Percentiles rank a stretch among this genome's conserved stretches.
phyloP scores from a whole-genome alignment of 2,888 invertebrate genomes.

The Scaeva pyrastri region DNA sequence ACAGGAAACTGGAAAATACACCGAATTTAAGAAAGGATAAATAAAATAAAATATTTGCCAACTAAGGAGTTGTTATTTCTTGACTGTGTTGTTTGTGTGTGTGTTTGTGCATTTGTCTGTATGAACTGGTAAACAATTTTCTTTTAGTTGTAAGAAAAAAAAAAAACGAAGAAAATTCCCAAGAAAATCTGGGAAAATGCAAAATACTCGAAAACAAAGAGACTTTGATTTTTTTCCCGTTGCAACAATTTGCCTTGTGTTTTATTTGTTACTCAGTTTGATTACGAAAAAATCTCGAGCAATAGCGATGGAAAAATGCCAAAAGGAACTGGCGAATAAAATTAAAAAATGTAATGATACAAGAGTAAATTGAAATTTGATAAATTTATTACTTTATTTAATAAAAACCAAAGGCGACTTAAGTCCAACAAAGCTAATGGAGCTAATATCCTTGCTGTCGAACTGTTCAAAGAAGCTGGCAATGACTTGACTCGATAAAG shows the following conservation, averaged over 20 bases:
- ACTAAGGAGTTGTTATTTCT: slow-evolving; percentile 41
- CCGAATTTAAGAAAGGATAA: slow-evolving; percentile 48
- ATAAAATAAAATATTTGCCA: slow-evolving; percentile 44
- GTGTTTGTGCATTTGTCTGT: no score
- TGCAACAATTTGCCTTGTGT: slow-evolving; percentile 8
- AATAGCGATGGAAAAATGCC: slow-evolving; percentile 26
- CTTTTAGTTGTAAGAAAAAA: neutral
- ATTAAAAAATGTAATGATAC: neutral
- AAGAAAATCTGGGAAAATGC: slow-evolving; percentile 4
- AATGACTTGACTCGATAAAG: no score
- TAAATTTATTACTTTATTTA: neutral
- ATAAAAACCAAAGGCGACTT: no score
- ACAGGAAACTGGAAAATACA: slow-evolving; percentile 55
- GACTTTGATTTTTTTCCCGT: slow-evolving; percentile 4
- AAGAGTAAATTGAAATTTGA: neutral
- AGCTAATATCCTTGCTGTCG: no score
- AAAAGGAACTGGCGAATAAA: neutral
- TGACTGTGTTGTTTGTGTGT: neutral
- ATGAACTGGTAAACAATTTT: slow-evolving; percentile 23
- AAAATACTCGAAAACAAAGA: slow-evolving; percentile 35
- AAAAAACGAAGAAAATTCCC: neutral
- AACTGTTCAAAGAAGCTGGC: no score
- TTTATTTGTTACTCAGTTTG: slow-evolving; percentile 25
- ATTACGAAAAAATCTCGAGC: slow-evolving; percentile 22
- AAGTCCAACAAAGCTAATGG: no score